Percentiles rank a stretch among this genome's conserved stretches.
Evolutionary conservation across 2,797 vertebrate genomes (phyloP).

Genomic region (Oryzias dopingdopingensis): DNA sequence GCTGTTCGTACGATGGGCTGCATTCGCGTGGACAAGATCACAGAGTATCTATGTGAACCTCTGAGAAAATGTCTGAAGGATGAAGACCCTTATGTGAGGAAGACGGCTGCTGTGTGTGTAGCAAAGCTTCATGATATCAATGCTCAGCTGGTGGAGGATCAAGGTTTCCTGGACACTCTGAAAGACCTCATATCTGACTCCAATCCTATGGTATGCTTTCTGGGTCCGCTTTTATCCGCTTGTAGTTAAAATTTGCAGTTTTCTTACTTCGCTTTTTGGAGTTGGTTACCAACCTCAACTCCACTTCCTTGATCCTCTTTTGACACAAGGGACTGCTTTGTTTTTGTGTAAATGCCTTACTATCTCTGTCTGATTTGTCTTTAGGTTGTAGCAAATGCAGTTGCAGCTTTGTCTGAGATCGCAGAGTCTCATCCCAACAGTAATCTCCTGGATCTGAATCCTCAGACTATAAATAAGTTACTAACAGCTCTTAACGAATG

Average conservation of each 20-base stretch:
- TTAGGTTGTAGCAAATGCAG: slow-evolving; percentile 95
- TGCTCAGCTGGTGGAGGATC: slow-evolving; percentile 99
- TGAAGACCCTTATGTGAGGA: slow-evolving; percentile 96
- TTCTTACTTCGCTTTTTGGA: too few species aligned
- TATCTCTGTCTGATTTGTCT: background rate
- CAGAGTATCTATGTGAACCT: slow-evolving; percentile 96
- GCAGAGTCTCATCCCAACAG: slow-evolving; percentile 97
- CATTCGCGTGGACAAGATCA: slow-evolving; percentile 98
- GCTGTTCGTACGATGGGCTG: slow-evolving; percentile 98
- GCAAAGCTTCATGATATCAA: slow-evolving; percentile 99
- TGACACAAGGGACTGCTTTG: too few species aligned
- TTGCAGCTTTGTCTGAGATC: slow-evolving; percentile 95
- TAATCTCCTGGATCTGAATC: slow-evolving; percentile 95
- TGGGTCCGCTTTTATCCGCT: background rate
- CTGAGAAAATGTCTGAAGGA: slow-evolving; percentile 97
- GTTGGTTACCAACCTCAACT: too few species aligned
- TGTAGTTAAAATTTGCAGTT: too few species aligned
- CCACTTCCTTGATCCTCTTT: too few species aligned
- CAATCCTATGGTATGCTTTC: slow-evolving; percentile 90
- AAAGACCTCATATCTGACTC: slow-evolving; percentile 98
- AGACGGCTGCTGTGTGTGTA: slow-evolving; percentile 96
- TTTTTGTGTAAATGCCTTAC: background rate
- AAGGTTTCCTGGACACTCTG: slow-evolving; percentile 96
- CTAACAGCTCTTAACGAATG: slow-evolving; percentile 96
- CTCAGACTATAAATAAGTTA: slow-evolving; percentile 98